Evolutionary conservation across 2,797 vertebrate genomes (phyloP), one percentile per base, ranked within the genome.

Genomic region (Neosalanx taihuensis): DNA sequence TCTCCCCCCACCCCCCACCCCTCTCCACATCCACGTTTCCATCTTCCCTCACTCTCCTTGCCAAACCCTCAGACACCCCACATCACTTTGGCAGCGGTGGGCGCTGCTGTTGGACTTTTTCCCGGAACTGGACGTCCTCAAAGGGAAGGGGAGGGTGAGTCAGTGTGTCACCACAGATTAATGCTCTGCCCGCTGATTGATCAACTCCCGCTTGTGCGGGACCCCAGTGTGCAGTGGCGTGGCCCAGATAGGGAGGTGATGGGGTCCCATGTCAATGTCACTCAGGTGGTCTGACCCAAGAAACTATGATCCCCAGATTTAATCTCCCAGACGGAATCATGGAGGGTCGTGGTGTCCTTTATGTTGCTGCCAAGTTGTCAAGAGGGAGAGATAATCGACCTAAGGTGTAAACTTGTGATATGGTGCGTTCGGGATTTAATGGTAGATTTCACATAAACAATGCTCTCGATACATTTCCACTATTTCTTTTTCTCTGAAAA

Each of bases 131-230:
- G 83, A 88, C 76, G 76, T 89, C 87, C 90, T 92, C 89, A 79
- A 88, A 86, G 81, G 84, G 51, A 12, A 46, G 84, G 83, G 88
- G 83, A 90, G 83, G 84, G 83, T 88, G 83, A 90, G 83, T 86
- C 82, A 75, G 79, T 73, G 81, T 91, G 92, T 92, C 91, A 90
- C 76, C 74, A 79, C 87, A 92, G 91, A 93, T 93, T 88, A 92
- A 92, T 92, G 88, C 89, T 73, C 83, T 84, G 83, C 89, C 83
- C 74, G 74, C 82, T 88, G 88, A 92, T 88, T 91, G 90, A 92
- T 92, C 86, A 88, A 86, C 89, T 91, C 90, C 87, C 81, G 71
- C 81, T 84, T 84, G 83, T 88, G 81, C 73, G 78, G 84, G 85
- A 88, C 83, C 84, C 78, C 72, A 71, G 81, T 83, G 79, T 82